A percentile compares a stretch with the other conserved stretches of the same genome.
Evolutionary conservation across 2,113 vertebrate genomes (phyloP).

Genomic region (Crotalus helleri): DNA sequence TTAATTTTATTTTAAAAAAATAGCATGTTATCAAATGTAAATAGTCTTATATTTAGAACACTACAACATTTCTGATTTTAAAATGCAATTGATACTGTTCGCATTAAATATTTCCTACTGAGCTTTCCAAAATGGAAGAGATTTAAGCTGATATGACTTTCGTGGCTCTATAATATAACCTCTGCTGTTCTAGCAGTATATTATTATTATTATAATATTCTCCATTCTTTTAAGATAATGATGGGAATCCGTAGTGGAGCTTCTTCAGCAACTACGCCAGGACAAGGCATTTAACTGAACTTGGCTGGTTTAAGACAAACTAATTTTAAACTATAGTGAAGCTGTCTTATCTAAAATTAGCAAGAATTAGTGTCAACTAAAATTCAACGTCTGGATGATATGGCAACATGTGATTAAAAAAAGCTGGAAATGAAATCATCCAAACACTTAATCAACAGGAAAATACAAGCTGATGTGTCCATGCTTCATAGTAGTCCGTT

Average conservation of each 20-base stretch:
- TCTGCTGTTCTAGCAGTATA: not conserved
- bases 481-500: not conserved
- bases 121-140: not conserved
- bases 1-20: not conserved
- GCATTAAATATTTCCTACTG: not conserved
- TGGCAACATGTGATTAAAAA: not conserved
- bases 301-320: not conserved
- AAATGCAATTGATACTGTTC: not conserved
- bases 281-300: not conserved
- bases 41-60: not conserved
- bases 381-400: not conserved
- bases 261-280: not conserved
- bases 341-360: not conserved
- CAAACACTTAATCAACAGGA: not conserved
- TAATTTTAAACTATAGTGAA: not conserved
- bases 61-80: not conserved
- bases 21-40: not conserved
- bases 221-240: not conserved
- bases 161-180: not conserved
- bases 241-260: not conserved
- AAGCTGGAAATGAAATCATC: not conserved
- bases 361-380: not conserved
- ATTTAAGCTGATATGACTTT: not conserved
- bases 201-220: no score
- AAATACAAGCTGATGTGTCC: not conserved